phyloP scores from a whole-genome alignment of 92 coral and sea anemone species.

The Blastomussa wellsi region DNA sequence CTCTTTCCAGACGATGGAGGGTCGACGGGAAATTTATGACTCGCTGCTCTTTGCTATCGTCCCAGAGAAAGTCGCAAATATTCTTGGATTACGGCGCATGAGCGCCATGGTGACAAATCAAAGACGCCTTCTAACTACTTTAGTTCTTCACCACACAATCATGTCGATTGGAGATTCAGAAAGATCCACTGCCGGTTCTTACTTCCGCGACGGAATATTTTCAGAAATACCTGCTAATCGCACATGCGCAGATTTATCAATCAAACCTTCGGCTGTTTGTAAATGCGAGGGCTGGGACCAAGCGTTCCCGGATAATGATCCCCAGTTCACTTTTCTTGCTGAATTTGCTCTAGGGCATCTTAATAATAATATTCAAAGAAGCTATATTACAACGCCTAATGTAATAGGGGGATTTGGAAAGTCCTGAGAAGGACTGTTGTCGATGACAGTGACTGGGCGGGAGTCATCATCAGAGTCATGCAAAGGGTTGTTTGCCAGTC shows the following conservation, averaged over 20 bases:
- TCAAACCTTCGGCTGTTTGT: conserved; percentile 82
- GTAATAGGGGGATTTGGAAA: conserved; percentile 71
- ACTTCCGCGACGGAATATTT: conserved; percentile 66
- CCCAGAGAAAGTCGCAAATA: conserved; percentile 71
- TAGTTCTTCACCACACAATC: conserved; percentile 76
- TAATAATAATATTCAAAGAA: conserved; percentile 76
- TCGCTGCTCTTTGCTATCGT: conserved; percentile 79
- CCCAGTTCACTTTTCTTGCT: conserved; percentile 76
- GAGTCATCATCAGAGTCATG: too few species aligned
- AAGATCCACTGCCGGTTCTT: conserved; percentile 27
- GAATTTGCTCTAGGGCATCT: conserved; percentile 83
- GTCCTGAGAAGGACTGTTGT: too few species aligned
- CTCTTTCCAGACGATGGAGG: conserved; percentile 82
- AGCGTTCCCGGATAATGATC: conserved; percentile 72
- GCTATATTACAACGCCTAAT: conserved; percentile 27
- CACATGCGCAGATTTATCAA: conserved; percentile 79
- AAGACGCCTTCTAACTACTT: conserved; percentile 77
- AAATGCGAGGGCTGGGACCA: conserved; percentile 92
- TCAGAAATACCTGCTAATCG: conserved; percentile 70
- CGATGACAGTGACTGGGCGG: too few species aligned
- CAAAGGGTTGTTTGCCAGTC: too few species aligned
- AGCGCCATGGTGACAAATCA: conserved; percentile 75
- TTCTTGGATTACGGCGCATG: conserved; percentile 68
- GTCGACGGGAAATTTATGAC: conserved; percentile 92
- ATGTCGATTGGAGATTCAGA: conserved; percentile 60